These are phyloP conservation scores for Xenentodon cancila DNA, from an alignment of 2,797 vertebrate genomes.

Conservation along the genomic window DNA sequence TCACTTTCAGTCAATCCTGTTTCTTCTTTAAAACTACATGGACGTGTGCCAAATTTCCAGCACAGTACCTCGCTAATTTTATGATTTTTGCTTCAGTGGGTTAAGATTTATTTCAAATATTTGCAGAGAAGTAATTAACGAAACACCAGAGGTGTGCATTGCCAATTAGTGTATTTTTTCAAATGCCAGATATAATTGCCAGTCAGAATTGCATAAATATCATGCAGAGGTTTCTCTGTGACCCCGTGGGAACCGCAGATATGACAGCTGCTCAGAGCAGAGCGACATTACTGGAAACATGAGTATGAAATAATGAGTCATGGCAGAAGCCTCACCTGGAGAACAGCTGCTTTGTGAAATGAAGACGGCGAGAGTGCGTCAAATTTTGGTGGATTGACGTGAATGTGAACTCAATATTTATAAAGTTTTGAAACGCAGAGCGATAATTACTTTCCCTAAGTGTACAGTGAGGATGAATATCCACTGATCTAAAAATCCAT, in stretches of 20 bases:
- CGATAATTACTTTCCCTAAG: constrained; percentile 5
- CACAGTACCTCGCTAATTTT: background rate
- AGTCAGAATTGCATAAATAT: constrained; percentile 28
- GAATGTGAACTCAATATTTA: constrained; percentile 8
- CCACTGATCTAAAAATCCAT: constrained; percentile 32
- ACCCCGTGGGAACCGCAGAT: constrained; percentile 26
- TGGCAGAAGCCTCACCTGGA: constrained; percentile 37
- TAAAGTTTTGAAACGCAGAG: constrained; percentile 14
- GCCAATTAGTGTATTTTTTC: constrained; percentile 41
- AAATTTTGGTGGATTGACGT: constrained; percentile 21
- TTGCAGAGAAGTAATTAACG: constrained; percentile 20
- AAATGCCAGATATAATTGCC: constrained; percentile 40
- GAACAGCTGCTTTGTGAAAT: constrained; percentile 44
- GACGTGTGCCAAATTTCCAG: background rate
- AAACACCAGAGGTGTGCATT: constrained; percentile 22
- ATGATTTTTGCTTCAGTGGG: constrained; percentile 3
- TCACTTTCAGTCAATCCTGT: too few species aligned
- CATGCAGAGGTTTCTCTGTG: constrained; percentile 21
- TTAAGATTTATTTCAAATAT: constrained; percentile 23
- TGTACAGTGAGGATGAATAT: constrained; percentile 8
- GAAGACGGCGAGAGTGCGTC: constrained; percentile 6
- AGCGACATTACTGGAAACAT: constrained; percentile 31
- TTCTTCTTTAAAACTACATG: too few species aligned
- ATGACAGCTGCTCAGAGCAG: constrained; percentile 36
- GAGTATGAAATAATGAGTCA: constrained; percentile 46